Base-by-base conservation (phyloP, 2,113 vertebrate genomes). In the Cichladusa arquata region DNA sequence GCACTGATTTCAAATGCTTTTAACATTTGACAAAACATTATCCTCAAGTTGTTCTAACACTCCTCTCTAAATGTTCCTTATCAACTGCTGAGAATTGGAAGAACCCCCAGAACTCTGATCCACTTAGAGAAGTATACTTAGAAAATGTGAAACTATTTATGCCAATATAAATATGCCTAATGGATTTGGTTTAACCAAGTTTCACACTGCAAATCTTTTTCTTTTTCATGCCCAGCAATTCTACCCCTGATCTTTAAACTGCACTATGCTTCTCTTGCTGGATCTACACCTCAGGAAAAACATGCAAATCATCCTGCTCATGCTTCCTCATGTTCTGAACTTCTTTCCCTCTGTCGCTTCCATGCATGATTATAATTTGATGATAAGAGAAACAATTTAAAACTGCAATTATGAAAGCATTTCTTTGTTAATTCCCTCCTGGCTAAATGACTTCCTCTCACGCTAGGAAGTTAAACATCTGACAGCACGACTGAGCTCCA, bases 401-500 rank as follows among this genome's bases (percentile, higher is more conserved):
- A 91, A 74, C 48, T 78, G 88, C 86, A 92, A 92, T 96, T 97
- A 95, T 65, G 87, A 90, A 85, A 86, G 20, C 64, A 80, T 85
- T 88, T 90, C 76, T 92, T 86, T 81, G 80, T 61, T 96, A 95
- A 94, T 95, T 94, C 72, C 74, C 81, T 93, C 70, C 70, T 5
- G 36, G 76, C 80, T 81, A 92, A 95, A 93, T 88, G 26, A 53
- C 82, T 95, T 94, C 93, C 88, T 95, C 82, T 95, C 94, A 78
- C 11, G 29, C 80, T 86, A 85, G 92, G 94, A 96, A 95, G 82
- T 93, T 86, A 87, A 96, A 93, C 64, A 84, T 79, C 77, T 93
- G 77, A 92, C 80, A 96, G 88, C 54, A 42, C 2, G 62, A 79
- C 65, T 79, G 82, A 95, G 58, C 81, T 88, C 92, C 76, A 57